Evolutionary conservation across 2,113 vertebrate genomes (phyloP).

Genomic region (Malaclemys terrapin): DNA sequence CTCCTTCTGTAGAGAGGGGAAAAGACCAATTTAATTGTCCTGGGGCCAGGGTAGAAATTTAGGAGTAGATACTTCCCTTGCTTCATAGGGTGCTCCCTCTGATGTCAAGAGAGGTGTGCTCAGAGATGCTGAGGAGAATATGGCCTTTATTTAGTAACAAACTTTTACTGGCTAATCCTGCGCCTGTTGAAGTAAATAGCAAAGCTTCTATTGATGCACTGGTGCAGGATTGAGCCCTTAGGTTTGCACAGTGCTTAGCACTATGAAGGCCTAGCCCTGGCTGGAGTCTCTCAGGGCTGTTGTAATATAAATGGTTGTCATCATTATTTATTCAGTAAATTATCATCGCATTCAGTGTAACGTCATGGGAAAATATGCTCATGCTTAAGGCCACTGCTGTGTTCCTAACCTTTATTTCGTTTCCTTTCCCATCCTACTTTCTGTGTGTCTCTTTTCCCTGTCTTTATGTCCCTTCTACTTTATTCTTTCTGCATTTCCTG

Average conservation of each 20-base stretch:
- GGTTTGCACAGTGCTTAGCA: neutral
- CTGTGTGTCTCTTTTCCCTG: neutral
- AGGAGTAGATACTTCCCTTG: no score
- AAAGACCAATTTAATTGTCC: no score
- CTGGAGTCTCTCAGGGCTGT: neutral
- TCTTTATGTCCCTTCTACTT: neutral
- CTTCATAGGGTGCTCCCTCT: no score
- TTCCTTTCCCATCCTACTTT: no score
- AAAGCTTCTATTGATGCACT: neutral
- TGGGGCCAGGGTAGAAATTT: no score
- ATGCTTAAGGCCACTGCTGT: neutral
- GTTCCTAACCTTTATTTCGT: neutral
- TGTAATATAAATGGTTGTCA: neutral
- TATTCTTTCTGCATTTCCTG: neutral
- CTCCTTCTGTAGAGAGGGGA: no score
- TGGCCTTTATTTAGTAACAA: neutral
- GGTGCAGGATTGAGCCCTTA: neutral
- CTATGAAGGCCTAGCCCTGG: neutral
- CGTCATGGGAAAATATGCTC: neutral
- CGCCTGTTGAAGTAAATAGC: neutral
- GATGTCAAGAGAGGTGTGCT: no score
- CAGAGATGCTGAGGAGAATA: neutral
- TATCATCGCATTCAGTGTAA: neutral
- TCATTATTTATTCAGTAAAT: neutral
- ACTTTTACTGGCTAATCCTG: neutral